Base-by-base conservation (phyloP, 1,140 invertebrate genomes). In the Batillaria attramentaria region DNA sequence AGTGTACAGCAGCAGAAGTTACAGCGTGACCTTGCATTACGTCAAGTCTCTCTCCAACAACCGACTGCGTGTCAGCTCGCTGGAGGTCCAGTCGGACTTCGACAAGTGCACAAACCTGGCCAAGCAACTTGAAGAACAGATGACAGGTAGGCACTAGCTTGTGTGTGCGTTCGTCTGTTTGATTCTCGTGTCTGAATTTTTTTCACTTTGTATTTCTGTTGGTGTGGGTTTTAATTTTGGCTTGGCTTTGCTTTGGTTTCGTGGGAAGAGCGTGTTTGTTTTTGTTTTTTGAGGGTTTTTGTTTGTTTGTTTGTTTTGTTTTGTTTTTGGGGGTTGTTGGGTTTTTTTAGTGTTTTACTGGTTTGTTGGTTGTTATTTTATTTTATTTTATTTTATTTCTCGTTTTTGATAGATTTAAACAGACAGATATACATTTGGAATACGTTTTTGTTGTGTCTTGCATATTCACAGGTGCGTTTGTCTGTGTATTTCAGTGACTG, bases 401-500 rank as follows among this genome's bases (percentile, higher is more conserved):
- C 46, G 10, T 24, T 60, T 60, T 20, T n/a, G 6, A n/a, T 60
- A 20, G 24, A n/a, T 60, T 6, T 60, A n/a, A n/a, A 50, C 24
- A 50, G 24, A 13, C 46, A 13, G 10, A 50, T 50, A 13, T 20
- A 24, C 28, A 1, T 74, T n/a, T 13, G 31, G n/a, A n/a, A n/a
- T n/a, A n/a, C n/a, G n/a, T 50, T 24, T 60, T 60, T 20, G 31
- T 24, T 60, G 24, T 28, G 24, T 60, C 31, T 6, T 60, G 24
- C 31, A 50, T 50, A 50, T 13, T 50, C 46, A 13, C 24, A 50
- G 10, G 10, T 20, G 16, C 28, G 2, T 74, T n/a, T 13, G 31
- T 77, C 31, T 70, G 46, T 80, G 37, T 43, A 54, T 79, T 72
- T 24, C 39, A 77, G 74, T n/a, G 5, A 80, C 54, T 13, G 77